Evolutionary conservation across 2,888 invertebrate species (phyloP), one percentile per base, ranked within the genome.

Genomic region (Crossocerus cetratus): DNA sequence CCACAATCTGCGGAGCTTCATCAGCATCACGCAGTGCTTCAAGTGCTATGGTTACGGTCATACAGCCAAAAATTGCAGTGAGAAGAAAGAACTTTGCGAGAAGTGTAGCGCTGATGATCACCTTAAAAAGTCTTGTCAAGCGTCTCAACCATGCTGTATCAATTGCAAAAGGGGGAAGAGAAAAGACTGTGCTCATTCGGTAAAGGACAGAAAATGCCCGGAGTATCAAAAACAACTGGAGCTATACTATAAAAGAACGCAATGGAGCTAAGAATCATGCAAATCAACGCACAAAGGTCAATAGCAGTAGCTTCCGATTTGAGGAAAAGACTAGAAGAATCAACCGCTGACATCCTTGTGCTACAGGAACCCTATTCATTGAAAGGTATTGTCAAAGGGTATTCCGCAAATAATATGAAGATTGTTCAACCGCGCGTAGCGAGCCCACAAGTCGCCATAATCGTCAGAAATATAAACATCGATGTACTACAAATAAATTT

Each of bases 231-330:
- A n/a, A n/a, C 21, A 66, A 0, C 0, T 66, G 2, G 66, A 66
- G 11, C 1, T 65, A 2, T 58, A 58, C n/a, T 42, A 44, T 2
- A 22, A n/a, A 2, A 32, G n/a, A 42, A 53, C 54, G 14, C 2
- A 53, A 55, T 66, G 66, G 66, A 5, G 13, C 20, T 68, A 56
- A 62, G 13, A 42, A 22, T 68, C 2, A 45, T 13, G 1, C 67
- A 62, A 20, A 45, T 68, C 13, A 68, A 68, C 45, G 56, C 61
- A 1, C 61, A 57, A 22, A 56, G 56, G 32, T 62, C 61, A 0
- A 49, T 18, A 5, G 23, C 32, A 2, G 67, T 45, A 0, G 56
- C 67, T 4, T 54, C 61, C 1, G 56, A 62, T 8, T 0, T 68
- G 13, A 23, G 18, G 13, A 3, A 14, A 16, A 0, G 49, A 2